A percentile compares a stretch with the other conserved stretches of the same genome.
Evolutionary conservation across 2,113 vertebrate genomes (phyloP).

Genomic region (Alouatta palliata): DNA sequence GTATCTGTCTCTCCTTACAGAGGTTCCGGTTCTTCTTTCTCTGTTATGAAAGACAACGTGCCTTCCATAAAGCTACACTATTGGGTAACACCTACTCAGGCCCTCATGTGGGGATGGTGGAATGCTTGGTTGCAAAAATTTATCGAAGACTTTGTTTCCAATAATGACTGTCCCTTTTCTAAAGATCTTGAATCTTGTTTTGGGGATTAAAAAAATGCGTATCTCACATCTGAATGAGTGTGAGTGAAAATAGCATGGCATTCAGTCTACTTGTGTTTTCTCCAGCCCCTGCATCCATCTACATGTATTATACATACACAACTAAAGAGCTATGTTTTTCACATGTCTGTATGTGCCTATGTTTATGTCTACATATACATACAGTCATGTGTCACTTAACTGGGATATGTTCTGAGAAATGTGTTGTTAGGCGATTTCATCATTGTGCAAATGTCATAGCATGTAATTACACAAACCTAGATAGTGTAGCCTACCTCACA

Average conservation of each 20-base stretch:
- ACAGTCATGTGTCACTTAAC: not conserved
- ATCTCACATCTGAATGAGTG: not conserved
- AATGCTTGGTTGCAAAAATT: not conserved
- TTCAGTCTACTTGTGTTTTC: not conserved
- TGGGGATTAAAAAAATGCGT: not conserved
- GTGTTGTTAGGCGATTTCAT: not conserved
- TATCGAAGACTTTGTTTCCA: not conserved
- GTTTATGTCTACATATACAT: not conserved
- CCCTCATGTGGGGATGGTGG: not conserved
- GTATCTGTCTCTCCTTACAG: not conserved
- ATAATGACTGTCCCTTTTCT: not conserved
- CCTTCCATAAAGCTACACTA: not conserved
- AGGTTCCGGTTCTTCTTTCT: not conserved
- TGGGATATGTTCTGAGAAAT: not conserved
- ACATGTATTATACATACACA: not conserved
- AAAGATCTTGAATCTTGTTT: slow-evolving; percentile 1
- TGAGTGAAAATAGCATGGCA: too few species aligned
- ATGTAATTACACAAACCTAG: not conserved
- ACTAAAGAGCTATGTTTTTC: not conserved
- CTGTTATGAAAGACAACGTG: not conserved
- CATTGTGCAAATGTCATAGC: not conserved
- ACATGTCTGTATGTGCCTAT: not conserved
- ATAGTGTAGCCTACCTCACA: not conserved
- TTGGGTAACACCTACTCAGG: not conserved
- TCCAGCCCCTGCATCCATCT: not conserved